Percentiles rank a stretch among this genome's conserved stretches.
These are phyloP conservation scores for Caenorhabditis drosophilae DNA, from an alignment of 2,888 invertebrate genomes.

Conservation along the genomic window DNA sequence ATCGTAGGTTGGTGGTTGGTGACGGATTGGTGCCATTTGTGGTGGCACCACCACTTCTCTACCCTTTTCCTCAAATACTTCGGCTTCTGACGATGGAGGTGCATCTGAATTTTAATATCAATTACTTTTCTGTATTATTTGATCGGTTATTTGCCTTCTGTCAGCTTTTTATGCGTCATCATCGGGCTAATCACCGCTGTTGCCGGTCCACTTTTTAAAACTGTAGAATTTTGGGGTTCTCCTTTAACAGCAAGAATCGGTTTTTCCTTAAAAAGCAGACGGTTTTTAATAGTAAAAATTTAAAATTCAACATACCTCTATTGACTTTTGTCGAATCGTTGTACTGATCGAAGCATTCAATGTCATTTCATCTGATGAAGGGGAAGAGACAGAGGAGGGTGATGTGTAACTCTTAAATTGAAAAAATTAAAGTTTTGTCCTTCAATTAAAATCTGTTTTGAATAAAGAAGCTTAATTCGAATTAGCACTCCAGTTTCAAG, in stretches of 20 bases:
- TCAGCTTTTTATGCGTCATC: conserved; percentile 62
- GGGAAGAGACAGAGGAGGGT: conserved; percentile 27
- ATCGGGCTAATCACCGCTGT: conserved; percentile 78
- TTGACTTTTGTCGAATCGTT: conserved; percentile 16
- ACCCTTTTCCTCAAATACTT: no score
- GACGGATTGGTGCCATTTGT: conserved; percentile 38
- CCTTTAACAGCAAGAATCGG: conserved; percentile 57
- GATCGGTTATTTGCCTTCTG: conserved; percentile 18
- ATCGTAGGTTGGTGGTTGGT: conserved; percentile 46
- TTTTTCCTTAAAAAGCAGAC: conserved; percentile 34
- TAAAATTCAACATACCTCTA: background rate
- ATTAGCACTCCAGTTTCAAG: no score
- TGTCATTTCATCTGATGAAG: conserved; percentile 35
- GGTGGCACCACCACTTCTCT: conserved; percentile 9
- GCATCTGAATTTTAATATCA: background rate
- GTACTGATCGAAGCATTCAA: conserved; percentile 34
- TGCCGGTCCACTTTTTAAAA: no score
- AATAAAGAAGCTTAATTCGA: no score
- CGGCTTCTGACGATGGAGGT: background rate
- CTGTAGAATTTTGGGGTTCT: no score
- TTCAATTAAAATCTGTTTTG: no score
- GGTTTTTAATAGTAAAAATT: background rate
- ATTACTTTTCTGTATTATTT: conserved; percentile 1
- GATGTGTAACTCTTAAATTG: no score
- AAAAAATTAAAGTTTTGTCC: background rate